These are phyloP conservation scores for Bursaphelenchus mucronatus DNA, from an alignment of 1,140 invertebrate species.

Conservation along the genomic window DNA sequence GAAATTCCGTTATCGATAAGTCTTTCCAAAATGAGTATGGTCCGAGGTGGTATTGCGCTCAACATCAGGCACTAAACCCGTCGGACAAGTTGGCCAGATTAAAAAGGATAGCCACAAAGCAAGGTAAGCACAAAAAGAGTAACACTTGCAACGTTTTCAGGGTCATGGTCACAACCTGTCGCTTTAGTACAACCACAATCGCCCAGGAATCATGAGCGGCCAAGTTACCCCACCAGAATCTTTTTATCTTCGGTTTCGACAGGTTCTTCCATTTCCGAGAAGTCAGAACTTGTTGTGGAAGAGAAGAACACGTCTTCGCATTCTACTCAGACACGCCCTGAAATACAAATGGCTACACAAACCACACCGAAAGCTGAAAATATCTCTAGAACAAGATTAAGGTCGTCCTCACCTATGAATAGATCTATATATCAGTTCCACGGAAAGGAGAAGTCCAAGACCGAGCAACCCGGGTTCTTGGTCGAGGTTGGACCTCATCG, in stretches of 20 bases:
- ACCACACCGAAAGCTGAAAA: not conserved
- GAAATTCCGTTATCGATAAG: conserved; percentile 16
- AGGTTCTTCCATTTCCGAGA: no score
- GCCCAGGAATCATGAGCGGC: no score
- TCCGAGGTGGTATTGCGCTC: conserved; percentile 10
- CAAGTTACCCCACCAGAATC: no score
- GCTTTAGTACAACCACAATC: no score
- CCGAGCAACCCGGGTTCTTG: no score
- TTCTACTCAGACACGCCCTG: conserved; percentile 7
- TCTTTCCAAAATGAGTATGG: conserved; percentile 13
- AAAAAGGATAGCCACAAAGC: conserved; percentile 2
- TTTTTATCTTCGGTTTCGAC: no score
- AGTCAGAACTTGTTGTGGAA: no score
- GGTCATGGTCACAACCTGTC: no score
- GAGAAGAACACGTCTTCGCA: not conserved
- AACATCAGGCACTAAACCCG: not conserved
- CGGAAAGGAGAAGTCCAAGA: no score
- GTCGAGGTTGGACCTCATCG: no score
- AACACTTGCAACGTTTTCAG: not conserved
- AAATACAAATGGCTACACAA: not conserved
- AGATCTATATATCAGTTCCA: no score
- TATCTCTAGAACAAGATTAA: not conserved
- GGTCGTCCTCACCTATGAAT: not conserved
- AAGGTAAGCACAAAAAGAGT: not conserved
- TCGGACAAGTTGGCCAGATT: conserved; percentile 12